phyloP scores from a whole-genome alignment of 1,140 invertebrate species.

The Philotrypesis tridentata region DNA sequence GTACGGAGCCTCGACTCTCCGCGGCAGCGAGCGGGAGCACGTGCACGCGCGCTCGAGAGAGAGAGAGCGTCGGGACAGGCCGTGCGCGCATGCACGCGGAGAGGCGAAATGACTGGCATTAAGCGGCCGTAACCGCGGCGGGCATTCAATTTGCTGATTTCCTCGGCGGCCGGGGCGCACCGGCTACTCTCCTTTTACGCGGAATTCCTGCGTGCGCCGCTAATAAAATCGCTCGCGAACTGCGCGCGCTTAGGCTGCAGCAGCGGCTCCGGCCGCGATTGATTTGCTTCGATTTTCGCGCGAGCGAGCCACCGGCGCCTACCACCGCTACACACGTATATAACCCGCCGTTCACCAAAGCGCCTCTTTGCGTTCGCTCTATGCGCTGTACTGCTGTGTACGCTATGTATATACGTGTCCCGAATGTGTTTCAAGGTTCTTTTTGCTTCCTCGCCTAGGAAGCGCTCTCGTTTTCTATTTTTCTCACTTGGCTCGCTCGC shows the following conservation, averaged over 20 bases:
- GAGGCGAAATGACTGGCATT: constrained; percentile 46
- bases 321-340: not conserved
- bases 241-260: not conserved
- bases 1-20: too few relatives aligned
- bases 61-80: not conserved
- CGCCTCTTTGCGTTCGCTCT: too few relatives aligned
- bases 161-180: not conserved
- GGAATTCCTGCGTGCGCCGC: constrained; percentile 40
- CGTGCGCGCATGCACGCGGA: not conserved
- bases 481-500: not conserved
- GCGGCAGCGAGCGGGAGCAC: too few relatives aligned
- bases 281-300: constrained; percentile 45
- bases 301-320: not conserved
- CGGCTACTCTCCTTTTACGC: constrained; percentile 36
- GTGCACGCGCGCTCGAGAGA: not conserved
- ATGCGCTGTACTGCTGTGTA: too few relatives aligned
- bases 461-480: constrained; percentile 6
- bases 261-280: too few relatives aligned
- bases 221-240: constrained; percentile 38
- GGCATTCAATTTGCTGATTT: constrained; percentile 49
- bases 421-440: not conserved
- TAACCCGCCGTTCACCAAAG: too few relatives aligned
- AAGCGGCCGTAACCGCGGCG: constrained; percentile 39
- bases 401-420: too few relatives aligned
- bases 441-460: too few relatives aligned